A percentile compares a stretch with the other conserved stretches of the same genome.
These are phyloP conservation scores for Campaea margaritaria DNA, from an alignment of 2,888 invertebrate species.

Conservation along the genomic window DNA sequence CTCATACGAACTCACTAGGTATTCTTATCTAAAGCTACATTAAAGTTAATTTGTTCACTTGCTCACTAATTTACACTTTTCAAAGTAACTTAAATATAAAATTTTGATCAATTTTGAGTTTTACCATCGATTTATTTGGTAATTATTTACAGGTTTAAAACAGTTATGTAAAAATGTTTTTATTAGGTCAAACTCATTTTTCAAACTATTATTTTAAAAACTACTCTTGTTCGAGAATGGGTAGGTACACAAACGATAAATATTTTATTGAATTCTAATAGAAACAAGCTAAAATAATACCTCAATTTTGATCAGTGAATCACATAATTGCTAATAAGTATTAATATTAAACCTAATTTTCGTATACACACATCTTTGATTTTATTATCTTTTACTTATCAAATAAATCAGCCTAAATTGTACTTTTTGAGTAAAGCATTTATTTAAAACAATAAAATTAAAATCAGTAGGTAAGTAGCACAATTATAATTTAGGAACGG, in stretches of 20 bases:
- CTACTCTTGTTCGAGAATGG: too few relatives aligned
- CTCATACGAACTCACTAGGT: constrained; percentile 58
- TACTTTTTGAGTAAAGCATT: constrained; percentile 27
- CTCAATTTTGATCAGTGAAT: not conserved
- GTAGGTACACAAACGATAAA: too few relatives aligned
- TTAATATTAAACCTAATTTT: constrained; percentile 26
- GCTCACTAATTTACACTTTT: constrained; percentile 5
- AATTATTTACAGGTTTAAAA: too few relatives aligned
- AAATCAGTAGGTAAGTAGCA: not conserved
- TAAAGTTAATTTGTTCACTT: constrained; percentile 38
- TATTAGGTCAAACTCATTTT: too few relatives aligned
- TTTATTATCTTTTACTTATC: constrained; percentile 14
- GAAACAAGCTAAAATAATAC: not conserved
- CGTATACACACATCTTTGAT: constrained; percentile 45
- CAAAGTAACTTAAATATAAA: not conserved
- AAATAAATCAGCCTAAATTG: constrained; percentile 28
- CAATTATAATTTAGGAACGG: too few relatives aligned
- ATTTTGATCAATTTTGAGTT: constrained; percentile 2
- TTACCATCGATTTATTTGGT: not conserved
- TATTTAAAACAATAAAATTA: constrained; percentile 1
- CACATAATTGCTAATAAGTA: not conserved
- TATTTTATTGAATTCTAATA: too few relatives aligned
- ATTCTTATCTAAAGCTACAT: constrained; percentile 52
- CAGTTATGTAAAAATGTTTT: too few relatives aligned
- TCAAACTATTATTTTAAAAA: too few relatives aligned